A percentile compares a stretch with the other conserved stretches of the same genome.
Conservation (phyloP, 2,113 vertebrate species). For the Sterna hirundo region DNA sequence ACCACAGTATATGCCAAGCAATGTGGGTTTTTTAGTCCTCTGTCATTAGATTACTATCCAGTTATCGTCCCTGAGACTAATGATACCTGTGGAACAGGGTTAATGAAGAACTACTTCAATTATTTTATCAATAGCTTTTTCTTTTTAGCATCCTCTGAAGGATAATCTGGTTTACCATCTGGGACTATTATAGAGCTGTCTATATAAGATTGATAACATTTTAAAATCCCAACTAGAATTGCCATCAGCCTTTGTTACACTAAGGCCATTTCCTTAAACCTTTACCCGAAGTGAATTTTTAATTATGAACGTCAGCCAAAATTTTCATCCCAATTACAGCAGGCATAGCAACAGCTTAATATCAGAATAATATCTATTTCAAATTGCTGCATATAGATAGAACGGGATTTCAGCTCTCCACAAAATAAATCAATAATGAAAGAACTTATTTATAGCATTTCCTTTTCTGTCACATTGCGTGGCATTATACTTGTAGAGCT, state of each 20-base stretch:
- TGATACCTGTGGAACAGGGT: background rate
- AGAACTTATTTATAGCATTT: background rate
- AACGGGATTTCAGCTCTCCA: background rate
- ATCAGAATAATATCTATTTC: background rate
- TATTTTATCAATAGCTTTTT: background rate
- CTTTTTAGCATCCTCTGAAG: background rate
- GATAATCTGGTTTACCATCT: background rate
- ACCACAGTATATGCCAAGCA: background rate
- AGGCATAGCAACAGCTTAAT: background rate
- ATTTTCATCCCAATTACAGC: slow-evolving; percentile 19
- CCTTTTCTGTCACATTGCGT: background rate
- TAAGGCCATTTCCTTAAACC: background rate
- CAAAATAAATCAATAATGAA: background rate
- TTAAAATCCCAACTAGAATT: background rate
- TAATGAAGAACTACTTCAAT: background rate
- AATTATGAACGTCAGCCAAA: background rate
- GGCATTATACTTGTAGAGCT: background rate
- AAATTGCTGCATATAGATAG: background rate
- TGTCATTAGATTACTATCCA: background rate
- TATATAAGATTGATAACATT: background rate
- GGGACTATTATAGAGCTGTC: background rate
- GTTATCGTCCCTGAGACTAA: background rate
- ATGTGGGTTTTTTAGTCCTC: background rate
- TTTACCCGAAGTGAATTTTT: background rate
- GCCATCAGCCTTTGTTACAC: background rate